Base-by-base conservation (phyloP, 2,113 vertebrate genomes). In the Fulica atra region DNA sequence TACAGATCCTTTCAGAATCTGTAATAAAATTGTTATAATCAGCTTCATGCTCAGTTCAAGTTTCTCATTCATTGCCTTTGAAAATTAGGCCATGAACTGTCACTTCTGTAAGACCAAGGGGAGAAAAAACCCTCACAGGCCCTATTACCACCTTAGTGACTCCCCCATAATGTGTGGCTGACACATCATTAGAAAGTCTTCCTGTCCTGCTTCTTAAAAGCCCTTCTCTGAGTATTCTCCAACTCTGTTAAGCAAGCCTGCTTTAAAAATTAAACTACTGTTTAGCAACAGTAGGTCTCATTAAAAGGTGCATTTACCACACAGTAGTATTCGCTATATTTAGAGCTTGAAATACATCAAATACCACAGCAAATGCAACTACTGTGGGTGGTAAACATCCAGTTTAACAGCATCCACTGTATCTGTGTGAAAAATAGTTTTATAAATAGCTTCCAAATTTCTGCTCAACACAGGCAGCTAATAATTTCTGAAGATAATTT, bases 261-360 rank as follows among this genome's bases (percentile, higher is more conserved):
- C 56, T 86, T 94, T 70, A 92, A 96, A 93, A 83, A 86, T 24
- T 66, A 95, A 89, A 83, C 46, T 21, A 56, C 44, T 51, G 25
- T 88, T 94, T 64, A 94, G 80, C 69, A 89, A 86, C 68, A 93
- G 64, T n/a, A 66, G 86, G 60, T 80, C 85, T 93, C 93, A 88
- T 81, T 90, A 86, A 90, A 95, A 96, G 93, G 92, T 93, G 69
- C 64, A 63, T 82, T 94, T 90, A 93, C 74, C 69, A 95, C 66
- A 68, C 36, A 71, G 92, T 51, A 86, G 81, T 83, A 81, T 54
- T 78, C 60, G 59, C 72, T 90, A 64, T 74, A 83, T 93, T 96
- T 95, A 94, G 82, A 66, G n/a, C 38, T 42, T 38, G 56, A 94
- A 88, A 89, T 63, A 83, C 7, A 6, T 66, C 56, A 60, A 94